phyloP scores from a whole-genome alignment of 2,113 vertebrate genomes.

The Scomber japonicus region DNA sequence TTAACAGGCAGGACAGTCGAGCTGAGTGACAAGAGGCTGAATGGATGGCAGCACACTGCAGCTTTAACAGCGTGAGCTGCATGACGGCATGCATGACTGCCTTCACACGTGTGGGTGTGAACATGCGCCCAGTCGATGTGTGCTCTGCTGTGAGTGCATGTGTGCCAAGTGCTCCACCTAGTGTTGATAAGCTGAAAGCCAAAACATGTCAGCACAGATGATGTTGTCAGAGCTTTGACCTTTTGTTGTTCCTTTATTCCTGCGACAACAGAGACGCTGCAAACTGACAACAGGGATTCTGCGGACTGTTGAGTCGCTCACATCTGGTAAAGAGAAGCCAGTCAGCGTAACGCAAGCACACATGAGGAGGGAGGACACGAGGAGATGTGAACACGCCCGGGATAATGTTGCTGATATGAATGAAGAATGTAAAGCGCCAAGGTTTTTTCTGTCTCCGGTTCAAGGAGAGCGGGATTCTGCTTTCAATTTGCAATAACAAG shows the following conservation, averaged over 20 bases:
- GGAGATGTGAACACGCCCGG: background rate
- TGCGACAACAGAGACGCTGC: slow-evolving; percentile 44
- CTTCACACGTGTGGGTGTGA: slow-evolving; percentile 55
- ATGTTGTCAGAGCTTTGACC: slow-evolving; percentile 38
- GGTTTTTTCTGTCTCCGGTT: slow-evolving; percentile 27
- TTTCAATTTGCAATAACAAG: slow-evolving; percentile 40
- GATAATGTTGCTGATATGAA: background rate
- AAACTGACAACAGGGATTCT: slow-evolving; percentile 39
- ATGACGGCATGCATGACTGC: slow-evolving; percentile 39
- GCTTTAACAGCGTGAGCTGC: slow-evolving; percentile 61
- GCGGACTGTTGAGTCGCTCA: slow-evolving; percentile 24
- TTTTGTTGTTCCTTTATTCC: slow-evolving; percentile 44
- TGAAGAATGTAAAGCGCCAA: slow-evolving; percentile 6
- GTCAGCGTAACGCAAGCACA: slow-evolving; percentile 25
- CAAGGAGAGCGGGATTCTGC: slow-evolving; percentile 69
- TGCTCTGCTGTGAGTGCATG: background rate
- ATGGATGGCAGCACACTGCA: slow-evolving; percentile 36
- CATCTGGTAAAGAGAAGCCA: background rate
- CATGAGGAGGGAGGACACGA: background rate
- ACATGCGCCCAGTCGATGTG: background rate
- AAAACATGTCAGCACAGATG: slow-evolving; percentile 4
- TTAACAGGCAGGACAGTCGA: slow-evolving; percentile 30
- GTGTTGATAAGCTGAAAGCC: slow-evolving; percentile 34
- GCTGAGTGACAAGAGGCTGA: slow-evolving; percentile 29
- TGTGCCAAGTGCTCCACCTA: slow-evolving; percentile 75